Evolutionary conservation across 1,140 invertebrate genomes (phyloP), one percentile per base, ranked within the genome.

Genomic region (Trachymyrmex septentrionalis): DNA sequence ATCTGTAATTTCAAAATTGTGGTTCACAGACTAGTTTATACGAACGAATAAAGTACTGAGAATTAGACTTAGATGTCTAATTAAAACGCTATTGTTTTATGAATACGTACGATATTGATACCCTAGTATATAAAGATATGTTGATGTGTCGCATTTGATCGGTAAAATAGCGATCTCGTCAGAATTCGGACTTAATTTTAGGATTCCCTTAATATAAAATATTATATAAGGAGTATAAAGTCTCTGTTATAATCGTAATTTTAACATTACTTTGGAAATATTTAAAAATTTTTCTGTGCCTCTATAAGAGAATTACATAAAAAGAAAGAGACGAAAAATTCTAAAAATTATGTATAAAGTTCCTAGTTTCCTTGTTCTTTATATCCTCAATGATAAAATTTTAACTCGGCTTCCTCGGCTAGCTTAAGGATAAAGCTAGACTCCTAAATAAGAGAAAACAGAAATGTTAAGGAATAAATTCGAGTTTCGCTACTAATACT

Each of bases 381-480:
- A 59, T 30, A 19, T 24, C 14, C 30, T 16, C 27, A 4, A 55
- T 30, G 16, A 50, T 72, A 72, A 34, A 66, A 34, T 63, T n/a
- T 30, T 53, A 21, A 30, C 24, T 61, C 27, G 21, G 59, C 19
- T 64, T 64, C 14, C 0, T 3, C 16, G 16, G n/a, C n/a, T n/a
- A 44, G 7, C 12, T 9, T 19, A 24, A 19, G 3, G 16, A 63
- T 27, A 44, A 27, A 61, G 16, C 38, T 16, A 34, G 12, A n/a
- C 27, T 24, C 14, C 10, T 19, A n/a, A n/a, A 21, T 76, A 12
- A 76, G 19, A 30, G 27, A 0, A 27, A 9, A 59, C 6, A 16
- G n/a, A 50, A 27, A 30, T 53, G 50, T 78, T 75, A 57, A 72
- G 19, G 27, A n/a, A 48, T 16, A 16, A 78, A 66, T 67, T 30